Evolutionary conservation across 1,140 invertebrate species (phyloP).

Genomic region (Neotoxoptera formosana): DNA sequence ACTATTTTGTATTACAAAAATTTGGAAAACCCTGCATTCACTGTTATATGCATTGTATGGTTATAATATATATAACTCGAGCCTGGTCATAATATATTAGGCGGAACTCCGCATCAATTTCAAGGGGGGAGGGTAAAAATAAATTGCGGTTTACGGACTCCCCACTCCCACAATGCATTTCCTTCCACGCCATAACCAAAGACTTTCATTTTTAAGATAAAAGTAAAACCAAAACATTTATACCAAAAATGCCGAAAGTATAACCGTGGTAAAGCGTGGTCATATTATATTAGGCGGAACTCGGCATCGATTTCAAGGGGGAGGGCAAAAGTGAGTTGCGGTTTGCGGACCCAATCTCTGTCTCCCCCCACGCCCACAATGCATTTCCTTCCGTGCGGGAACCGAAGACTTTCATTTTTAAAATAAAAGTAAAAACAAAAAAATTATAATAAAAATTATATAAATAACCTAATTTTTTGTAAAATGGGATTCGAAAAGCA

Average conservation of each 20-base stretch:
- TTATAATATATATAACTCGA: not conserved
- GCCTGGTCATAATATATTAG: not conserved
- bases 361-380: not conserved
- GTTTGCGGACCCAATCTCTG: not conserved
- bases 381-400: not conserved
- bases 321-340: not conserved
- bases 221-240: not conserved
- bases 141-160: not conserved
- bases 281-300: not conserved
- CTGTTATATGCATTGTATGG: not conserved
- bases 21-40: not conserved
- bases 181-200: not conserved
- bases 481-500: not conserved
- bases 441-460: not conserved
- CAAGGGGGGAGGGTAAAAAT: not conserved
- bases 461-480: not conserved
- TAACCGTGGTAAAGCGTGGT: not conserved
- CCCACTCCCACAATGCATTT: not conserved
- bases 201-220: constrained; percentile 2
- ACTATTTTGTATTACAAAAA: not conserved
- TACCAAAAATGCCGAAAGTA: not conserved
- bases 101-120: not conserved
- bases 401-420: not conserved
- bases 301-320: not conserved
- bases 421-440: constrained; percentile 13